Percentiles rank a stretch among this genome's conserved stretches.
Evolutionary conservation across 2,113 vertebrate genomes (phyloP).

Genomic region (cat (Felis catus)): F.catus_Fca126_mat1.0 CM031412.1:49544501-49545000

Average conservation of each 20-base stretch:
- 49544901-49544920: no score
- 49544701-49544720: background rate
- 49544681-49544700: background rate
- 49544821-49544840: no score
- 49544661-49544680: background rate
- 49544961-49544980: no score
- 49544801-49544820: no score
- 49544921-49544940: no score
- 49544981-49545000: no score
- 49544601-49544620: background rate
- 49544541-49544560: background rate
- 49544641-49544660: background rate
- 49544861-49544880: no score
- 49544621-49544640: background rate
- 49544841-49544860: no score
- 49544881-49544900: no score
- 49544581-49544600: background rate
- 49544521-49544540: conserved; percentile 7
- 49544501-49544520: background rate
- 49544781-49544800: background rate
- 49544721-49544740: background rate
- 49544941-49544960: no score
- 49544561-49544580: background rate
- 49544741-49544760: background rate
- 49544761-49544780: background rate